Percentiles rank a stretch among this genome's conserved stretches.
Conservation (phyloP, 2,888 invertebrate species). For the Eumacrocentrus americanus region DNA sequence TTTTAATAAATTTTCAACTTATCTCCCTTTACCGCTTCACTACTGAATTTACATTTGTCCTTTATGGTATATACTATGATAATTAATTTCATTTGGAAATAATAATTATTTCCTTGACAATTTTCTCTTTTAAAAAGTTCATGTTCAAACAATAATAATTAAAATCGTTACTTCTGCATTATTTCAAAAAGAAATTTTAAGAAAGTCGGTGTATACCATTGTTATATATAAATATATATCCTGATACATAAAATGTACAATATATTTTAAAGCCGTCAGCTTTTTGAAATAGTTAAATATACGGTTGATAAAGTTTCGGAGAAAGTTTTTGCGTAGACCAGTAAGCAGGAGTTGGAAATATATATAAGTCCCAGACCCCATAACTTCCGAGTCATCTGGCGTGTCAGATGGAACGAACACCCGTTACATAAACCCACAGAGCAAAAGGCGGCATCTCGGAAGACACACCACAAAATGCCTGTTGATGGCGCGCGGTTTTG, state of each 20-base stretch:
- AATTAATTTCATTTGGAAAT: no score
- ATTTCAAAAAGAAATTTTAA: not conserved
- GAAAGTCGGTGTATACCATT: no score
- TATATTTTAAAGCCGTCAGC: no score
- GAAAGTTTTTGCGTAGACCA: conserved; percentile 23
- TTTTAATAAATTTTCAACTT: no score
- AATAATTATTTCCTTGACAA: no score
- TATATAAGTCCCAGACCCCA: conserved; percentile 21
- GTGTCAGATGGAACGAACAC: conserved; percentile 37
- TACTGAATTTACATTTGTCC: no score
- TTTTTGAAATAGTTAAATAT: no score
- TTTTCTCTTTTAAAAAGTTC: no score
- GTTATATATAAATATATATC: not conserved
- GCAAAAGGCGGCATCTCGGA: conserved; percentile 28
- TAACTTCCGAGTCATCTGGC: conserved; percentile 31
- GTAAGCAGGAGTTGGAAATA: conserved; percentile 29
- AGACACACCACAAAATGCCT: conserved; percentile 1
- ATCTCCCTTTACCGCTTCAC: no score
- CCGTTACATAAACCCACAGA: conserved; percentile 46
- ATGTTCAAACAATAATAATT: no score
- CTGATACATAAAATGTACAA: not conserved
- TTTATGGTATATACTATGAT: no score
- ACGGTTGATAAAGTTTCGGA: conserved; percentile 16
- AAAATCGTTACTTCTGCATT: no score
- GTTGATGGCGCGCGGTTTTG: conserved; percentile 19